Evolutionary conservation across 2,113 vertebrate species (phyloP), one percentile per base, ranked within the genome.

Genomic region (Noturus placidus): DNA sequence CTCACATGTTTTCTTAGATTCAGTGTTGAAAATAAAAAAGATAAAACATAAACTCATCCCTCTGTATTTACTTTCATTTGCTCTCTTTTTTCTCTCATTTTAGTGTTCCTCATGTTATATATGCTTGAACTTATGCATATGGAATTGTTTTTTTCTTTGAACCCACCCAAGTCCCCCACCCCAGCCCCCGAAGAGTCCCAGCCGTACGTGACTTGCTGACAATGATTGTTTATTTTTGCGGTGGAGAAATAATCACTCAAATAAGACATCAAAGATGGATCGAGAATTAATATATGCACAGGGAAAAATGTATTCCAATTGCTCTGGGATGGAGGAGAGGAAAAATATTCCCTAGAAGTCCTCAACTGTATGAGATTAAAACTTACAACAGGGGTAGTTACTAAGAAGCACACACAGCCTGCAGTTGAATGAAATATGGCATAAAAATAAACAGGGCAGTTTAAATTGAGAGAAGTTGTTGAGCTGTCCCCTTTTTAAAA

Each of bases 221-320:
- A 91, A 93, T 92, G 89, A 89, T 91, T 90, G 92, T 91, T 59
- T 87, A 85, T 87, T 91, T 92, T 85, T 86, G 89, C 82, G 91
- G 77, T 78, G 70, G 86, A 93, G 93, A 94, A 92, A 94, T 94
- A 95, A 95, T 95, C 94, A 94, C 93, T 94, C 93, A 95, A 95
- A 96, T 95, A 95, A 94, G 94, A 95, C 95, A 96, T 95, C 94
- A 96, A 96, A 95, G 95, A 95, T 95, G 88, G 93, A 94, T 92
- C 54, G 88, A 92, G 91, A 95, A 93, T 94, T 95, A 94, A 96
- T 95, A 95, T 95, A 95, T 95, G 94, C 95, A 86, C 87, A 72
- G 88, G 91, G 90, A 92, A 61, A 84, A 88, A 95, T 94, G 94
- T 94, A 95, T 95, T 94, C 93, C 87, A 92, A 95, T 92, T 93